Evolutionary conservation across 2,888 invertebrate species (phyloP).

Genomic region (Ectobius pallidus): DNA sequence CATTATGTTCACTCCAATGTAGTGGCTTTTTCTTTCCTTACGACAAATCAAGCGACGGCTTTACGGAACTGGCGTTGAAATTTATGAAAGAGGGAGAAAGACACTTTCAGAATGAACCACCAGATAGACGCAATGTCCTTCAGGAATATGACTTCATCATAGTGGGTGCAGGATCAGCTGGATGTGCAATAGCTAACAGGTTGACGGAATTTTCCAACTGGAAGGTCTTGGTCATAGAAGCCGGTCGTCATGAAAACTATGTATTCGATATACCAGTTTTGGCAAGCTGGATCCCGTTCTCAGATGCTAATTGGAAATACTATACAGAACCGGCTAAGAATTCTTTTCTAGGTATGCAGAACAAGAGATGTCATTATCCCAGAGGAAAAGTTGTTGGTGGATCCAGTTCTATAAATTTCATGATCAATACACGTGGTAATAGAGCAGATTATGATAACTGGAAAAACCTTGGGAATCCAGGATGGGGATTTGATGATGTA

Average conservation of each 20-base stretch:
- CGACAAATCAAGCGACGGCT: too few species aligned
- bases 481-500: constrained; percentile 48
- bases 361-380: constrained; percentile 39
- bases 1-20: too few species aligned
- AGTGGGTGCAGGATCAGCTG: too few species aligned
- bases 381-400: constrained; percentile 55
- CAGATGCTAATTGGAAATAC: constrained; percentile 13
- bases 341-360: background rate
- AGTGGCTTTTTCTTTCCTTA: too few species aligned
- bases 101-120: background rate
- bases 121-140: background rate
- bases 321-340: background rate
- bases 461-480: constrained; percentile 40
- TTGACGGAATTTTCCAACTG: constrained; percentile 17
- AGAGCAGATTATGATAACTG: constrained; percentile 41
- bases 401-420: constrained; percentile 54
- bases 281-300: background rate
- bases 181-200: constrained; percentile 13
- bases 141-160: constrained; percentile 16
- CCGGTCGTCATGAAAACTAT: constrained; percentile 18
- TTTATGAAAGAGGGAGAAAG: background rate
- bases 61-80: background rate
- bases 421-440: constrained; percentile 53
- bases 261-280: constrained; percentile 16
- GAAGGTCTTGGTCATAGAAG: constrained; percentile 29